phyloP scores from a whole-genome alignment of 2,888 invertebrate species.

The Thyatira batis region DNA sequence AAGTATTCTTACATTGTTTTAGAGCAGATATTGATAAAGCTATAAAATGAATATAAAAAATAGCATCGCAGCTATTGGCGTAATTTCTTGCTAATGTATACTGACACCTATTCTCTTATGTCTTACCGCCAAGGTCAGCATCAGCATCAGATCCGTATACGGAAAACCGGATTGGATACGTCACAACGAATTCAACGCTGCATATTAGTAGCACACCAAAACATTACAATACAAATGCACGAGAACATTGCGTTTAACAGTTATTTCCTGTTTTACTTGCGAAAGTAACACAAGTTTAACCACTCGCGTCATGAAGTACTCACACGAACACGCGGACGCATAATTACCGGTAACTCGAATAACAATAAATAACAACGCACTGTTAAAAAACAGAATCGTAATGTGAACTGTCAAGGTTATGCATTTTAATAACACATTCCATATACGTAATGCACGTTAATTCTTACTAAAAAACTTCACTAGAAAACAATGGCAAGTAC shows the following conservation, averaged over 20 bases:
- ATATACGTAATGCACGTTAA: conserved; percentile 44
- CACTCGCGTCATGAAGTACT: conserved; percentile 45
- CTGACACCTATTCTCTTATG: conserved; percentile 32
- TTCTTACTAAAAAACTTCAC: conserved; percentile 60
- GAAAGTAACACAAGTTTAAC: conserved; percentile 42
- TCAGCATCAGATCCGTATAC: conserved; percentile 63
- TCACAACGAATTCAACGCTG: conserved; percentile 63
- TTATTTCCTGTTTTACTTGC: conserved; percentile 57
- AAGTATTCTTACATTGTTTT: not conserved
- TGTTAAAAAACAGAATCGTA: conserved; percentile 47
- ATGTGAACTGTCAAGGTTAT: conserved; percentile 57
- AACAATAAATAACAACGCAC: conserved; percentile 45
- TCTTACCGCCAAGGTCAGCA: conserved; percentile 70
- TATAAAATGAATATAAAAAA: not conserved
- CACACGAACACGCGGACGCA: conserved; percentile 47
- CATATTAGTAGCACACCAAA: conserved; percentile 53
- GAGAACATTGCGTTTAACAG: conserved; percentile 41
- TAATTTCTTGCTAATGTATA: not conserved
- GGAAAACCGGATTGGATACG: conserved; percentile 67
- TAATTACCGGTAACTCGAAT: conserved; percentile 49
- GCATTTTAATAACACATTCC: conserved; percentile 74
- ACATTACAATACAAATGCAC: conserved; percentile 43
- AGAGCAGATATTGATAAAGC: not conserved
- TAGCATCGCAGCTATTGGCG: not conserved
- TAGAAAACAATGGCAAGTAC: conserved; percentile 28